Conservation (phyloP, 2,888 invertebrate genomes). For the Abrostola triplasia region DNA sequence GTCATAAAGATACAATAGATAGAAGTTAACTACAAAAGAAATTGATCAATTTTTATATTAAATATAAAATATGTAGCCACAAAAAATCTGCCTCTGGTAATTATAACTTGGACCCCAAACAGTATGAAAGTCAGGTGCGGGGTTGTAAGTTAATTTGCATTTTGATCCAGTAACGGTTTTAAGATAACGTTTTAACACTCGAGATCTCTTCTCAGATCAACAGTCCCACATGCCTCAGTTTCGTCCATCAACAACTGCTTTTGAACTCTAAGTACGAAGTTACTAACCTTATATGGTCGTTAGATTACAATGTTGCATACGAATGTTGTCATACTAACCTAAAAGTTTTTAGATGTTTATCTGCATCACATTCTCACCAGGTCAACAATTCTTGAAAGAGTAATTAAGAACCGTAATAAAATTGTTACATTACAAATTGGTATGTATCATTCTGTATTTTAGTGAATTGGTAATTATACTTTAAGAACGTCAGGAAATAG, state of each 20-base stretch:
- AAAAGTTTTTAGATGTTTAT: constrained; percentile 58
- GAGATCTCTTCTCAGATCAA: constrained; percentile 70
- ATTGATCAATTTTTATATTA: constrained; percentile 26
- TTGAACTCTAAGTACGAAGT: constrained; percentile 57
- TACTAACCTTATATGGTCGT: constrained; percentile 63
- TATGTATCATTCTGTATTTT: constrained; percentile 64
- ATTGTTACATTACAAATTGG: constrained; percentile 63
- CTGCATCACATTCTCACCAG: constrained; percentile 56
- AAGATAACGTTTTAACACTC: constrained; percentile 72
- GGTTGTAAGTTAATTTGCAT: constrained; percentile 72
- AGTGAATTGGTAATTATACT: constrained; percentile 62
- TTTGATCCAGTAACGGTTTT: constrained; percentile 69
- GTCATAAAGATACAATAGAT: constrained; percentile 20
- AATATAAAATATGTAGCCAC: constrained; percentile 12
- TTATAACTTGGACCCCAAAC: constrained; percentile 54
- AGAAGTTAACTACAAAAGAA: constrained; percentile 22
- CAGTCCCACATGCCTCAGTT: constrained; percentile 63
- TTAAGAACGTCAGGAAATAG: constrained; percentile 68
- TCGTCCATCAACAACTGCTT: constrained; percentile 69
- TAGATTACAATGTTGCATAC: constrained; percentile 56
- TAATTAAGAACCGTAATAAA: constrained; percentile 61
- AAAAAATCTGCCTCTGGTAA: constrained; percentile 33
- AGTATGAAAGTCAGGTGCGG: constrained; percentile 59
- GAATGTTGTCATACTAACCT: constrained; percentile 64
- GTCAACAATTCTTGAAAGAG: constrained; percentile 52